Conservation (phyloP, 2,113 vertebrate species). For the Syrmaticus mikado region DNA sequence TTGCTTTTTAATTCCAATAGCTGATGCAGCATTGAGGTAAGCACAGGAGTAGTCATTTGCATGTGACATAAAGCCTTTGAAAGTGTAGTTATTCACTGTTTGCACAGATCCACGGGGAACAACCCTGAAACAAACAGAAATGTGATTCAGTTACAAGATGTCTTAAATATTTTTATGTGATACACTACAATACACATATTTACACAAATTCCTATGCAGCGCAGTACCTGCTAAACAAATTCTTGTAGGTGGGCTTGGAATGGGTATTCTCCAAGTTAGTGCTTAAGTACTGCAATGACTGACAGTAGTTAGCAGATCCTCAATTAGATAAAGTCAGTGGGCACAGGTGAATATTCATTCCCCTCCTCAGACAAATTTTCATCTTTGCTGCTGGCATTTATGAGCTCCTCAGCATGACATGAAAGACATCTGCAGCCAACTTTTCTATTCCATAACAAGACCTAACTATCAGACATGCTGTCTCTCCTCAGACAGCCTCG, state of each 20-base stretch:
- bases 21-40: conserved; percentile 95
- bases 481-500: neutral
- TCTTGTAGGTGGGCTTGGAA: neutral
- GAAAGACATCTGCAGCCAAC: neutral
- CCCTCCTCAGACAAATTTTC: neutral
- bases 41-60: conserved; percentile 87
- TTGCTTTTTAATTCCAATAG: conserved; percentile 89
- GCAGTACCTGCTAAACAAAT: neutral
- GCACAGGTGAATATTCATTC: neutral
- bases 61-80: conserved; percentile 95
- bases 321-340: neutral
- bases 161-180: neutral
- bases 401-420: neutral
- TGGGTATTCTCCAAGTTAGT: neutral
- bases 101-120: conserved; percentile 88
- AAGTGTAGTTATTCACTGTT: conserved; percentile 87
- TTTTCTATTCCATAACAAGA: neutral
- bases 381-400: neutral
- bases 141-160: neutral
- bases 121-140: conserved; percentile 82
- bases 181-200: neutral
- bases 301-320: neutral
- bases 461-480: neutral
- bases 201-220: neutral
- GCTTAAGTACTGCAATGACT: neutral